A percentile compares a stretch with the other conserved stretches of the same genome.
These are phyloP conservation scores for Orius laevigatus DNA, from an alignment of 1,140 invertebrate species.

Conservation along the genomic window DNA sequence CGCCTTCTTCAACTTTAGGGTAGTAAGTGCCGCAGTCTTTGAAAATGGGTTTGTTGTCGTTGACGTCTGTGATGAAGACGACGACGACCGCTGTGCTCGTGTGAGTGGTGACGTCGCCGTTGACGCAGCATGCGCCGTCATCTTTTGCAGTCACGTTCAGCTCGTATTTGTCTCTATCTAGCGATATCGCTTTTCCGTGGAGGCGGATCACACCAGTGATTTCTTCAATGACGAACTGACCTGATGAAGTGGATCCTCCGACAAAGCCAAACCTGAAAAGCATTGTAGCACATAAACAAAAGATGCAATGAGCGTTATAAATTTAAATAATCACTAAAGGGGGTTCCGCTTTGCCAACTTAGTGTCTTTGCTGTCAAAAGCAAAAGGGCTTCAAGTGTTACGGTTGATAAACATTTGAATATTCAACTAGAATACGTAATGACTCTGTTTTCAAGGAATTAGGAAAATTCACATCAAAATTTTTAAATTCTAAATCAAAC, in stretches of 20 bases:
- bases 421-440: too few relatives aligned
- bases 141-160: slow-evolving; percentile 87
- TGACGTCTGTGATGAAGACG: slow-evolving; percentile 91
- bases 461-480: too few relatives aligned
- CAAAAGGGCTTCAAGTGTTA: too few relatives aligned
- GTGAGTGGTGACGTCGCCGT: slow-evolving; percentile 69
- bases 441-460: too few relatives aligned
- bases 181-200: slow-evolving; percentile 62
- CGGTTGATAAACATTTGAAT: too few relatives aligned
- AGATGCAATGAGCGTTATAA: too few relatives aligned
- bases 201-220: slow-evolving; percentile 86
- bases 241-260: slow-evolving; percentile 70
- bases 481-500: too few relatives aligned
- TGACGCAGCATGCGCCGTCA: slow-evolving; percentile 80
- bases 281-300: too few relatives aligned
- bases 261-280: slow-evolving; percentile 68
- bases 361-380: too few relatives aligned
- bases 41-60: slow-evolving; percentile 88
- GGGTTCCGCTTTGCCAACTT: too few relatives aligned
- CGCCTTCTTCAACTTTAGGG: slow-evolving; percentile 84
- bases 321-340: too few relatives aligned
- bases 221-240: slow-evolving; percentile 88
- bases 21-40: slow-evolving; percentile 82
- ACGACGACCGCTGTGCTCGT: slow-evolving; percentile 86
- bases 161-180: slow-evolving; percentile 82